Base-by-base conservation (phyloP, 2,888 invertebrate genomes). In the Cylloceria caligata region DNA sequence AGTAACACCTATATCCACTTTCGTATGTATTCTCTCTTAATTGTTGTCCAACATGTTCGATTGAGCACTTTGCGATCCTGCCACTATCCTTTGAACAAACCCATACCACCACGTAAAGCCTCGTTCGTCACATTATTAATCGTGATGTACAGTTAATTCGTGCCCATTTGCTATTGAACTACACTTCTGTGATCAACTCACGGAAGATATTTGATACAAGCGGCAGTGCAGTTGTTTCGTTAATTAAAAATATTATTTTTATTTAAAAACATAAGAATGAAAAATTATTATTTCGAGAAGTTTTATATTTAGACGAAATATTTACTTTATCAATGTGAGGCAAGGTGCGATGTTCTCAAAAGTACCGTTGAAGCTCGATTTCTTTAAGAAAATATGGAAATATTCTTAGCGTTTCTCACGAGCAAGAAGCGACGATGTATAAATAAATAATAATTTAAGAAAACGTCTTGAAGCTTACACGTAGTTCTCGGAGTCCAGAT, bases 31-130 rank as follows among this genome's bases (percentile, higher is more conserved):
- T 13, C 49, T 19, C 47, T 67, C 21, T 19, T 34, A 67, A 67
- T 47, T 11, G 47, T 49, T 21, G 11, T 49, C 19, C 67, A 49
- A 34, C 67, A 49, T 49, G 5, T 3, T n/a, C 67, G 30, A 16
- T 67, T 34, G 9, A 34, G 49, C n/a, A 11, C 47, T 7, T 30
- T 1, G 34, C 3, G 19, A 52, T 27, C 13, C 42, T 42, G 16
- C 11, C 36, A 30, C 24, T 0, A 21, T 34, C 13, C 47, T 34
- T 19, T 49, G 6, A 19, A 5, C 13, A 13, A 47, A 67, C 34
- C 19, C 16, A 67, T 6, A 5, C 19, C 30, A 65, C 11, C 27
- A 27, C 16, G 16, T 4, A 1, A 19, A 16, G 19, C 34, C 5
- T 24, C 19, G 16, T 67, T 67, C 7, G 34, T 34, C 5, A 21